phyloP scores from a whole-genome alignment of 2,797 vertebrate genomes.

The Chanos chanos region DNA sequence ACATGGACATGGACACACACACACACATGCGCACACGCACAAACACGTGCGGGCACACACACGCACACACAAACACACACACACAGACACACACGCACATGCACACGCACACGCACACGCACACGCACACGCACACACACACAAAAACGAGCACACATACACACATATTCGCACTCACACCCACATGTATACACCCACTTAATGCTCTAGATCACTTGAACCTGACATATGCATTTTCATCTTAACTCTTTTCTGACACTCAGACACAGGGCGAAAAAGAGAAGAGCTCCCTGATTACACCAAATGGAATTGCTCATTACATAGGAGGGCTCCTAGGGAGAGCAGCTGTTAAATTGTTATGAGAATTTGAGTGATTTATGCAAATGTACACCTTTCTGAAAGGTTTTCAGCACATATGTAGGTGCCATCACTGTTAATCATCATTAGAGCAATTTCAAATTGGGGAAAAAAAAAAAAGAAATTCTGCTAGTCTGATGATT shows the following conservation, averaged over 20 bases:
- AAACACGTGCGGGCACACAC: background rate
- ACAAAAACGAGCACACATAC: slow-evolving; percentile 24
- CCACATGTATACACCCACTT: background rate
- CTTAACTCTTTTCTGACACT: slow-evolving; percentile 48
- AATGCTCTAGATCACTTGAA: no score
- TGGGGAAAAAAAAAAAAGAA: background rate
- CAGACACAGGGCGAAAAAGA: slow-evolving; percentile 39
- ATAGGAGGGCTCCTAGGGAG: slow-evolving; percentile 56
- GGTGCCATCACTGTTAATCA: slow-evolving; percentile 75
- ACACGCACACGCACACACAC: slow-evolving; percentile 2
- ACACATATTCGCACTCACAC: background rate
- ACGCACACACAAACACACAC: slow-evolving; percentile 1
- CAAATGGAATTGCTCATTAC: slow-evolving; percentile 73
- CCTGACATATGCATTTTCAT: no score
- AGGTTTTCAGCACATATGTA: slow-evolving; percentile 68
- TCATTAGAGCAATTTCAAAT: slow-evolving; percentile 61
- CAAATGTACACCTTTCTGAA: slow-evolving; percentile 70
- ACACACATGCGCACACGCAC: background rate
- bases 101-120: background rate
- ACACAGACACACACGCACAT: slow-evolving; percentile 9
- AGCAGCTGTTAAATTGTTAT: slow-evolving; percentile 69
- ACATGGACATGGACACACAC: background rate
- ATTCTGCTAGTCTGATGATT: no score
- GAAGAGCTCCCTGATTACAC: slow-evolving; percentile 71
- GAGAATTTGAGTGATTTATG: slow-evolving; percentile 71